Evolutionary conservation across 2,888 invertebrate species (phyloP).

Genomic region (Noctua janthina): DNA sequence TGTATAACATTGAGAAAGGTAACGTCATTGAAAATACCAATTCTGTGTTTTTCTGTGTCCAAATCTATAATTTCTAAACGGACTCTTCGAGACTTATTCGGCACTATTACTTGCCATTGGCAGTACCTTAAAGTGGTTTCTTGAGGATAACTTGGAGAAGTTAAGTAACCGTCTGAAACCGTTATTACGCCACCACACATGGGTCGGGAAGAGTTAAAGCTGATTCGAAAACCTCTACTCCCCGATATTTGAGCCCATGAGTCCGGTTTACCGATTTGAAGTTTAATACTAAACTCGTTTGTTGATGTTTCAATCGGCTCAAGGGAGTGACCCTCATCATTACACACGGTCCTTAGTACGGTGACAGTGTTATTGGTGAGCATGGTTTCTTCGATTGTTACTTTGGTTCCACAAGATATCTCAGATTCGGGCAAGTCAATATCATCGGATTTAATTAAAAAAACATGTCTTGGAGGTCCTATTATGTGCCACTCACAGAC

Average conservation of each 20-base stretch:
- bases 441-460: slow-evolving; percentile 75
- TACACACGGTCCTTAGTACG: slow-evolving; percentile 77
- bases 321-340: slow-evolving; percentile 61
- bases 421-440: slow-evolving; percentile 78
- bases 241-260: slow-evolving; percentile 75
- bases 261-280: slow-evolving; percentile 77
- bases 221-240: slow-evolving; percentile 91
- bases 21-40: slow-evolving; percentile 90
- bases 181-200: slow-evolving; percentile 93
- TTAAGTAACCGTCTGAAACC: slow-evolving; percentile 92
- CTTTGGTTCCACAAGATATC: slow-evolving; percentile 78
- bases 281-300: slow-evolving; percentile 80
- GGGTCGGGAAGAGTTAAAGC: slow-evolving; percentile 89
- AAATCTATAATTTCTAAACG: slow-evolving; percentile 89
- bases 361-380: slow-evolving; percentile 75
- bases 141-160: slow-evolving; percentile 93
- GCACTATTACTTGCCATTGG: slow-evolving; percentile 81
- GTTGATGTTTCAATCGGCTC: slow-evolving; percentile 76
- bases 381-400: slow-evolving; percentile 80
- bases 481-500: slow-evolving; percentile 94
- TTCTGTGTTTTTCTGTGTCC: slow-evolving; percentile 77
- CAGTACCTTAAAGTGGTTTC: slow-evolving; percentile 79
- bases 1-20: slow-evolving; percentile 82
- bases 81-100: slow-evolving; percentile 81
- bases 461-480: slow-evolving; percentile 76